Evolutionary conservation across 2,888 invertebrate species (phyloP), one percentile per base, ranked within the genome.

Genomic region (Diploptera punctata): DNA sequence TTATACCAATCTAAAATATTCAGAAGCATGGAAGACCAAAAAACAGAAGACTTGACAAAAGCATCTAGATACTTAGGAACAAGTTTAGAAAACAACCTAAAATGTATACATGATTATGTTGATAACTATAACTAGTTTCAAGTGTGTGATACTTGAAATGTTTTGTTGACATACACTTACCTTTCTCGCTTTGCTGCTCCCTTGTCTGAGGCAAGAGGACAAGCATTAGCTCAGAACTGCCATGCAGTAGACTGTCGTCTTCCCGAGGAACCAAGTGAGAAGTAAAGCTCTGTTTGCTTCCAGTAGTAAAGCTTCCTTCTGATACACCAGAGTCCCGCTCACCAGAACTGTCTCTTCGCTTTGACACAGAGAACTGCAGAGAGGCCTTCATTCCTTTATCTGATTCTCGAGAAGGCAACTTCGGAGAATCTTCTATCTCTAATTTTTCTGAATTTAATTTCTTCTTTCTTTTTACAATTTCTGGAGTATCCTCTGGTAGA

Each of bases 171-270:
- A n/a, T n/a, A n/a, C n/a, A n/a, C 24, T 0, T 67, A 71, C 73
- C 74, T 73, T 43, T 73, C 29, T 68, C 61, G 18, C 44, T 24
- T 33, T 71, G 68, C n/a, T 21, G 26, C n/a, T 73, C 49, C 31
- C 69, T 68, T 5, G 68, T 77, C 43, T 79, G 74, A 1, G 80
- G 80, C 26, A 80, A 73, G 61, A 94, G 86, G 67, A 94, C 91
- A 76, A 94, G 84, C 91, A 94, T 93, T 79, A 93, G 92, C 82
- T 94, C 94, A 68, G 91, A 91, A 82, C 93, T 93, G 49, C 89
- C 91, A 67, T 88, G 88, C 57, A 85, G 78, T 68, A 84, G 85
- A 77, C 84, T 85, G 68, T 83, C 83, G 5, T 75, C 71, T 38
- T 75, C 75, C 1, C 75, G 54, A 3, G 73, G 75, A 0, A n/a